Evolutionary conservation across 2,888 invertebrate genomes (phyloP).

Genomic region (Orthosia gracilis): DNA sequence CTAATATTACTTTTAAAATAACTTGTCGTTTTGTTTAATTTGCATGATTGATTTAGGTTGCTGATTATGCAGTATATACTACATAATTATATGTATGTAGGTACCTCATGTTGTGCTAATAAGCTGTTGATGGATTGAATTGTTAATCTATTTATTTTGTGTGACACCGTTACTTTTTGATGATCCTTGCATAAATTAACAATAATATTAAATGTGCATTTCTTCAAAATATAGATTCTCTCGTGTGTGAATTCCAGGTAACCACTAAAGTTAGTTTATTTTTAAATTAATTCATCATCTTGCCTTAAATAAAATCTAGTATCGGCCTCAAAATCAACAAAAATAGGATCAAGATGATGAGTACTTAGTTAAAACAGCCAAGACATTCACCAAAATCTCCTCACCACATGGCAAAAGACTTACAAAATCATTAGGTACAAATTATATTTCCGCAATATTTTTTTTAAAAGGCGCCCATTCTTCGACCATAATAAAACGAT

Average conservation of each 20-base stretch:
- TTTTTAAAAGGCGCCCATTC: neutral
- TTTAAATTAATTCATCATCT: no score
- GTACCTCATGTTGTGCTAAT: conserved; percentile 2
- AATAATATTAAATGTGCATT: neutral
- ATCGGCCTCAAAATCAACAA: no score
- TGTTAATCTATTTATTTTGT: conserved; percentile 10
- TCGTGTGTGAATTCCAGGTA: neutral
- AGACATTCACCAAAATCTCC: no score
- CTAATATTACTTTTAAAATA: conserved; percentile 3
- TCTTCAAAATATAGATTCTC: neutral
- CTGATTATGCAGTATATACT: conserved; percentile 27
- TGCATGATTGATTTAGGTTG: conserved; percentile 23
- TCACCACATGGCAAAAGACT: neutral
- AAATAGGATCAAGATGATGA: no score
- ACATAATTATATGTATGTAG: no score
- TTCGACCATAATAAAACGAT: conserved; percentile 10
- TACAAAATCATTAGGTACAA: neutral
- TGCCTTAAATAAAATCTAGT: no score
- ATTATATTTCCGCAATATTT: neutral
- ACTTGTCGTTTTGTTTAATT: conserved; percentile 13
- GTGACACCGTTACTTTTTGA: conserved; percentile 1
- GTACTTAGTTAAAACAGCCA: no score
- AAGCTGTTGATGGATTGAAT: conserved; percentile 24
- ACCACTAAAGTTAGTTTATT: neutral
- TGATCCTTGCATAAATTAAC: no score